Evolutionary conservation across 2,888 invertebrate species (phyloP).

Genomic region (Thalpophila matura): DNA sequence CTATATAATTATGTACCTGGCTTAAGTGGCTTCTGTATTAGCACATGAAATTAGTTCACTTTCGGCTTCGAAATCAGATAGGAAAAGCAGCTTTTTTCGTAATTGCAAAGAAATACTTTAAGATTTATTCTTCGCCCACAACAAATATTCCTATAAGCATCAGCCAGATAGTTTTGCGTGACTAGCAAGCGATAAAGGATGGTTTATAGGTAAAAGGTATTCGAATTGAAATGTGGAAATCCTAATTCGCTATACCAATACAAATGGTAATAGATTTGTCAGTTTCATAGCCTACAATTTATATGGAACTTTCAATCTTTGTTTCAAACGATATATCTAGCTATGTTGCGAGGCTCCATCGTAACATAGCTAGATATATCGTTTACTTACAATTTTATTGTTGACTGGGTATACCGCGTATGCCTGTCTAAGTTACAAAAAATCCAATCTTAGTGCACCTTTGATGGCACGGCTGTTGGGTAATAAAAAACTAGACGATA

Average conservation of each 20-base stretch:
- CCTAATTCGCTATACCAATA: constrained; percentile 29
- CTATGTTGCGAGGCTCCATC: too few species aligned
- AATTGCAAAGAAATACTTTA: constrained; percentile 22
- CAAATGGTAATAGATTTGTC: constrained; percentile 33
- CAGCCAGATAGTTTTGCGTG: constrained; percentile 41
- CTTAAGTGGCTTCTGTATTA: too few species aligned
- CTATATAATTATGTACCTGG: too few species aligned
- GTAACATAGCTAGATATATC: background rate
- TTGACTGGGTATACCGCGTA: background rate
- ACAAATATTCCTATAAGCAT: constrained; percentile 30
- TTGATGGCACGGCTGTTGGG: too few species aligned
- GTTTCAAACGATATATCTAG: too few species aligned
- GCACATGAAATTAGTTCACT: too few species aligned
- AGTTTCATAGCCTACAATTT: constrained; percentile 23
- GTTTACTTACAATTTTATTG: background rate
- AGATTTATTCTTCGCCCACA: constrained; percentile 15
- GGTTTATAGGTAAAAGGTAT: constrained; percentile 47
- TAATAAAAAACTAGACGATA: too few species aligned
- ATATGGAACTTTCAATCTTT: constrained; percentile 3
- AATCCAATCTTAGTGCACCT: too few species aligned
- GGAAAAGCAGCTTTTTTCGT: too few species aligned
- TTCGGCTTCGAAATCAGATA: too few species aligned
- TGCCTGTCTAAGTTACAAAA: too few species aligned
- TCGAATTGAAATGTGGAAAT: constrained; percentile 38
- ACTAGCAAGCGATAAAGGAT: constrained; percentile 31